Evolutionary conservation across 2,797 vertebrate genomes (phyloP).

Genomic region (Cheirogaleus major): DNA sequence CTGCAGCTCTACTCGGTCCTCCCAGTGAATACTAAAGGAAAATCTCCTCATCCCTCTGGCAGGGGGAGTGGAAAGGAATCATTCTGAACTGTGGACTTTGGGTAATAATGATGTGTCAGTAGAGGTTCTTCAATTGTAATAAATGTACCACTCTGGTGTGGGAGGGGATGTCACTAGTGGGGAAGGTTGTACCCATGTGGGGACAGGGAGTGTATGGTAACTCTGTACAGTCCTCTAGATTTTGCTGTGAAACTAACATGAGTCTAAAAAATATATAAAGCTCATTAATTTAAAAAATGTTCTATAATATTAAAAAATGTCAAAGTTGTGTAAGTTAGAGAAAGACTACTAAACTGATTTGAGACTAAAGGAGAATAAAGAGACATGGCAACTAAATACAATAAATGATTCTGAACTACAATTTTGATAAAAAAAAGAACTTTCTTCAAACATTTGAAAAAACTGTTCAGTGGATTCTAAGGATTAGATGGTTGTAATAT

Average conservation of each 20-base stretch:
- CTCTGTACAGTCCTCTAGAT: too few relatives aligned
- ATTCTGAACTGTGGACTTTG: background rate
- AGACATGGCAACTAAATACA: background rate
- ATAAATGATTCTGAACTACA: background rate
- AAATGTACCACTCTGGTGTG: too few relatives aligned
- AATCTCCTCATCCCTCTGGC: background rate
- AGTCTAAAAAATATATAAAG: background rate
- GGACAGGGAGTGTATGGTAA: too few relatives aligned
- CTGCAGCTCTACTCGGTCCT: background rate
- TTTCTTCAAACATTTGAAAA: background rate
- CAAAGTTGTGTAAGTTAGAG: background rate
- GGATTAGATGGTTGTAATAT: background rate
- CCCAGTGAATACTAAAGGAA: background rate
- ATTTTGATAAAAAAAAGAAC: background rate
- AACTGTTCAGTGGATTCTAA: background rate
- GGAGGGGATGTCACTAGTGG: too few relatives aligned
- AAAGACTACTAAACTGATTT: background rate
- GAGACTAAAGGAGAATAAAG: background rate
- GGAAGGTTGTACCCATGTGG: too few relatives aligned
- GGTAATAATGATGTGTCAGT: too few relatives aligned
- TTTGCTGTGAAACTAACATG: too few relatives aligned
- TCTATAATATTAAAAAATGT: background rate
- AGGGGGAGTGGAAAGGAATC: background rate
- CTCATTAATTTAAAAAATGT: background rate
- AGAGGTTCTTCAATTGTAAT: too few relatives aligned